Evolutionary conservation across 1,140 invertebrate species (phyloP).

Genomic region (Cyrtorhinus lividipennis): DNA sequence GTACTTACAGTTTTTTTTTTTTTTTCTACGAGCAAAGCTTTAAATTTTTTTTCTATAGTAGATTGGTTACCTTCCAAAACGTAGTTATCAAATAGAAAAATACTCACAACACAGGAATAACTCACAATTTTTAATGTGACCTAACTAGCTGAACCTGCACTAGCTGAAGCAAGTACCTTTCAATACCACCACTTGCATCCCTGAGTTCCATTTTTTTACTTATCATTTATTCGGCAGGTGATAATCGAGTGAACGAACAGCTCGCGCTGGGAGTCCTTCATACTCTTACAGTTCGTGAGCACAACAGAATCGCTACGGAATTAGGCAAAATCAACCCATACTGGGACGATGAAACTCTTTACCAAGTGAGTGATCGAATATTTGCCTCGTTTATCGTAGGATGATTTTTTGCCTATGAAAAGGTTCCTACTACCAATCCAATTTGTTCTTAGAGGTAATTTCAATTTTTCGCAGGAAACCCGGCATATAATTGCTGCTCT

Average conservation of each 20-base stretch:
- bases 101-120: background rate
- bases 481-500: conserved; percentile 66
- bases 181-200: background rate
- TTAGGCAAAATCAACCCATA: conserved; percentile 65
- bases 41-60: too few species aligned
- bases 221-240: too few species aligned
- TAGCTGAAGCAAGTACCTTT: background rate
- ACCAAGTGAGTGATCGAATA: too few species aligned
- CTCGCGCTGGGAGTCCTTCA: conserved; percentile 47
- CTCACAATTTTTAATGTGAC: background rate
- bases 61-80: too few species aligned
- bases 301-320: conserved; percentile 68
- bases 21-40: too few species aligned
- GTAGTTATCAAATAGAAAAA: background rate
- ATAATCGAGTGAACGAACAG: conserved; percentile 40
- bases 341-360: conserved; percentile 72
- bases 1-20: too few species aligned
- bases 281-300: conserved; percentile 69
- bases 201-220: background rate
- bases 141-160: too few species aligned
- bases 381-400: too few species aligned
- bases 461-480: conserved; percentile 80
- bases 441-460: too few species aligned
- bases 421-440: too few species aligned
- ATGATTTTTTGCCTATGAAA: too few species aligned